Conservation (phyloP, 1,140 invertebrate species). For the Pristionchus pacificus region DNA sequence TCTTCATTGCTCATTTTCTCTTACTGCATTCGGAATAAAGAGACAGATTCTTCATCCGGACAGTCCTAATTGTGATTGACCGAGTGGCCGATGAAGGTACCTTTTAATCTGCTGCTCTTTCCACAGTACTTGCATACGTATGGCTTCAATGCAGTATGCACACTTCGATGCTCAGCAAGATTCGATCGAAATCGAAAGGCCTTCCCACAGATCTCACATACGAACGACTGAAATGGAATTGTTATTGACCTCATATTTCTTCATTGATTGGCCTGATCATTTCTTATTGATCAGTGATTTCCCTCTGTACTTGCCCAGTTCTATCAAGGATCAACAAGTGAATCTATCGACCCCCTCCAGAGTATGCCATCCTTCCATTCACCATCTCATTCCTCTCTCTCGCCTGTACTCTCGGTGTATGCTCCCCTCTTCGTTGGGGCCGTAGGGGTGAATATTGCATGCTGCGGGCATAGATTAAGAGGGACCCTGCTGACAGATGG, state of each 20-base stretch:
- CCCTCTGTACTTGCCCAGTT: not conserved
- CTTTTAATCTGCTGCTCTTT: conserved; percentile 50
- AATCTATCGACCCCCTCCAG: too few relatives aligned
- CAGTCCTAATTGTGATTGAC: too few relatives aligned
- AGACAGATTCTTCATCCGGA: too few relatives aligned
- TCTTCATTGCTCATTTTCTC: too few relatives aligned
- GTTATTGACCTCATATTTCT: conserved; percentile 4
- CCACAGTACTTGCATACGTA: conserved; percentile 57
- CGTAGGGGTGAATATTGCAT: not conserved
- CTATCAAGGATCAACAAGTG: not conserved
- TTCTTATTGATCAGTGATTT: not conserved
- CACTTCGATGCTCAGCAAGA: conserved; percentile 55
- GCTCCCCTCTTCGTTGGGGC: not conserved
- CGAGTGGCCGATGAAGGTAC: too few relatives aligned
- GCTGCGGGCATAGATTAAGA: not conserved
- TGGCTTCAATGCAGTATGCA: conserved; percentile 53
- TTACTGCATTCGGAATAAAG: too few relatives aligned
- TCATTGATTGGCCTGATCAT: conserved; percentile 2
- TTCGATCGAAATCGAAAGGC: conserved; percentile 57
- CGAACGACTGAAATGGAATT: conserved; percentile 38
- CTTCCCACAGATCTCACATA: conserved; percentile 57
- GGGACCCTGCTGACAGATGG: too few relatives aligned
- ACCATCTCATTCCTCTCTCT: not conserved
- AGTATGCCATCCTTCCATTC: not conserved
- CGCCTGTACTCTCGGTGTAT: not conserved